Conservation (phyloP, 1,140 invertebrate genomes). For the Solenopsis fugax region DNA sequence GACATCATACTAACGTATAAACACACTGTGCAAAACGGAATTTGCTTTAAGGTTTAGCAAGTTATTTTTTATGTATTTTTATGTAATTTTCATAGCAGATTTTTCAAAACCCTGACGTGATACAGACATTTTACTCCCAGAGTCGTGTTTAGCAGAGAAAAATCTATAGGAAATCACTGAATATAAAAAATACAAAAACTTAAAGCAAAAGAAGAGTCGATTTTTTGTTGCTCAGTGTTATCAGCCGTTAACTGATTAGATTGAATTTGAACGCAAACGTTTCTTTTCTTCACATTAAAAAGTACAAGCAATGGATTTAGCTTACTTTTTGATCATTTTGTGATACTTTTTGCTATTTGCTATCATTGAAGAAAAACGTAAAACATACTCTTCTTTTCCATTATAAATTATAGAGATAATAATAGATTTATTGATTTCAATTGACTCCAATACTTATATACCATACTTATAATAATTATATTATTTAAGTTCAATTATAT, state of each 20-base stretch:
- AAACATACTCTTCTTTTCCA: background rate
- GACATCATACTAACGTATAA: background rate
- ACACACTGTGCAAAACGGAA: no score
- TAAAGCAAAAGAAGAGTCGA: no score
- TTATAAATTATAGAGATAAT: background rate
- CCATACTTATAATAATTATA: background rate
- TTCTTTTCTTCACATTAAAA: background rate
- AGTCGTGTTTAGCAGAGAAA: no score
- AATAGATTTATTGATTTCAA: background rate
- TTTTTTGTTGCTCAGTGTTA: no score
- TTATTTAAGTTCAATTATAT: background rate
- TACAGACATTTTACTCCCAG: no score
- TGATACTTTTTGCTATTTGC: background rate
- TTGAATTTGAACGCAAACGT: background rate
- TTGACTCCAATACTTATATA: background rate
- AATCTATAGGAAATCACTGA: no score
- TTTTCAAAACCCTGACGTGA: no score
- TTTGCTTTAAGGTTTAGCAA: no score
- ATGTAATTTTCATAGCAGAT: no score
- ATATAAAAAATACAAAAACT: no score
- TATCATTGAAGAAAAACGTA: background rate
- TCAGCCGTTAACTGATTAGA: background rate
- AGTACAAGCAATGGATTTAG: background rate
- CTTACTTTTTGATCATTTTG: background rate
- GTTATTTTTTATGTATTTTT: no score